These are phyloP conservation scores for Icerya purchasi DNA, from an alignment of 2,888 invertebrate genomes.

Conservation along the genomic window DNA sequence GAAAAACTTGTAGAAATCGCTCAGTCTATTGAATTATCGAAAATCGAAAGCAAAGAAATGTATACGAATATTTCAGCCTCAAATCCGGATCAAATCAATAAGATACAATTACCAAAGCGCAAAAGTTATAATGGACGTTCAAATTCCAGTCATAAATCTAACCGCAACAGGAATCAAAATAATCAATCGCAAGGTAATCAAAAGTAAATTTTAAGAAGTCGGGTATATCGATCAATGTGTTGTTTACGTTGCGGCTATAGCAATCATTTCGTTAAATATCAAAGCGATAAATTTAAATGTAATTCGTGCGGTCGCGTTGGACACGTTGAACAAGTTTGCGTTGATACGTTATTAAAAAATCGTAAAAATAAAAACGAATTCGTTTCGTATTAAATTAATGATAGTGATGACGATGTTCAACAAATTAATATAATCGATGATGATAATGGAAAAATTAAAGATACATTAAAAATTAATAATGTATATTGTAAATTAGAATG, in stretches of 20 bases:
- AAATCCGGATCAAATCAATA: too few relatives aligned
- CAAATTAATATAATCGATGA: not conserved
- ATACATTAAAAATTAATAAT: not conserved
- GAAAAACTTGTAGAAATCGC: not conserved
- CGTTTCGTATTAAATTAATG: not conserved
- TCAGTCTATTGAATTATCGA: not conserved
- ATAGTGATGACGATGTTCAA: not conserved
- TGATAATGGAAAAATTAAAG: not conserved
- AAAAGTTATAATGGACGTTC: too few relatives aligned
- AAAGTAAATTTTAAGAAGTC: not conserved
- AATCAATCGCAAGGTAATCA: too few relatives aligned
- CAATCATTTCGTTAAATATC: not conserved
- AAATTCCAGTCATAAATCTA: too few relatives aligned
- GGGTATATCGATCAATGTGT: not conserved
- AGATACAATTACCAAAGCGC: too few relatives aligned
- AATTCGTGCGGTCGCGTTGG: not conserved
- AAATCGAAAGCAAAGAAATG: not conserved
- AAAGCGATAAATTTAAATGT: not conserved
- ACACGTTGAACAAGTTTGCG: slow-evolving; percentile 1
- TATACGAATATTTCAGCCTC: not conserved
- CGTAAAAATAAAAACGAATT: not conserved
- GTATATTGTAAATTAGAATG: not conserved
- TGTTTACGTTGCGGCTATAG: not conserved
- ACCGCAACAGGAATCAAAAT: too few relatives aligned
- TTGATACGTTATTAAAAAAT: not conserved